Conservation (phyloP, 2,888 invertebrate genomes). For the Argyresthia goedartella region DNA sequence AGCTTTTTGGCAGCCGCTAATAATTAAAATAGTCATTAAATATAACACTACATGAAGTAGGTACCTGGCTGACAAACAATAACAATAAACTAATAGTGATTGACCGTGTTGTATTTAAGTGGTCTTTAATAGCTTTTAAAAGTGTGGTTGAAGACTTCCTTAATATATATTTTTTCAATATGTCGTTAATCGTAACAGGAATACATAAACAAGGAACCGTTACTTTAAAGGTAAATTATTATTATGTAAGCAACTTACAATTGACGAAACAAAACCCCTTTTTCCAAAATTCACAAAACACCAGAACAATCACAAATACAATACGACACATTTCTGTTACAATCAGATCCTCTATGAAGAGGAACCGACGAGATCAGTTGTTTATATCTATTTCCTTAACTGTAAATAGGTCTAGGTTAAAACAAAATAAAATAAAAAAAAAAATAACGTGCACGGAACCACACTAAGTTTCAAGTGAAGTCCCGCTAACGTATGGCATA, state of each 20-base stretch:
- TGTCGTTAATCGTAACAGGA: background rate
- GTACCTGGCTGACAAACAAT: no score
- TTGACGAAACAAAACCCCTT: constrained; percentile 49
- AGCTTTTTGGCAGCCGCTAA: no score
- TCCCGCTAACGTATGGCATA: constrained; percentile 36
- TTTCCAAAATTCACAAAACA: constrained; percentile 20
- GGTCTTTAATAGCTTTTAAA: no score
- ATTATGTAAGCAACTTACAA: constrained; percentile 34
- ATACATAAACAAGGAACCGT: background rate
- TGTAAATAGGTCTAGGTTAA: constrained; percentile 29
- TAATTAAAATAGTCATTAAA: no score
- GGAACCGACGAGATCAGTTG: constrained; percentile 13
- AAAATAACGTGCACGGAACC: constrained; percentile 2
- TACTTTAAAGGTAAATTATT: no score
- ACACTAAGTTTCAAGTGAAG: constrained; percentile 28
- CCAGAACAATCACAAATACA: constrained; percentile 21
- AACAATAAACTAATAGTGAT: no score
- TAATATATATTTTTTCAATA: background rate
- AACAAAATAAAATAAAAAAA: constrained; percentile 12
- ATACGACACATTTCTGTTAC: constrained; percentile 39
- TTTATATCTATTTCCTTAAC: constrained; percentile 26
- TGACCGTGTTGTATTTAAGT: no score
- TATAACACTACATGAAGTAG: no score
- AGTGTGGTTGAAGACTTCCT: no score
- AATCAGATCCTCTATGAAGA: constrained; percentile 21